Base-by-base conservation (phyloP, 1,140 invertebrate species). In the Saccostrea glomerata region DNA sequence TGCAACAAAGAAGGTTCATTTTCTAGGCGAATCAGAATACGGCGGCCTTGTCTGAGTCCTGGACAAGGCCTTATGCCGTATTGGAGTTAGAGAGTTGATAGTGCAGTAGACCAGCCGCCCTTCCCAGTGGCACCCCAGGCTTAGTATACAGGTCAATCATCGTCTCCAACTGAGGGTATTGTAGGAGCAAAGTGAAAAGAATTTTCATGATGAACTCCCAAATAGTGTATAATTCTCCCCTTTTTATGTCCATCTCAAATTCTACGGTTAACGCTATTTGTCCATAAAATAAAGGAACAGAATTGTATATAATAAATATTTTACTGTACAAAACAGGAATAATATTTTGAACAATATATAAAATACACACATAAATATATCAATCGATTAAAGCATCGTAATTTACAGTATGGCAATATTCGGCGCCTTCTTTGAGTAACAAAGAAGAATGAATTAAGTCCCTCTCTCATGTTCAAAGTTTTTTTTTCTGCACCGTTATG, bases 391-490 rank as follows among this genome's bases (percentile, higher is more conserved):
- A 77, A 77, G 70, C 70, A 77, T 77, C 70, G 11, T 77, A 36
- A 77, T 77, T 77, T 25, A 77, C 70, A 77, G 25, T 77, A 77
- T 77, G 70, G 70, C 70, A 77, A 77, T 77, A 77, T 30, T 77
- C 25, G 70, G 70, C 70, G 70, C 15, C 70, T 77, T 77, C 70
- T 77, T 77, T 77, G 70, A 30, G 30, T 11, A 7, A 77, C 25
- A 77, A 77, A 77, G 25, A 77, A 77, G 70, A 77, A 77, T 25
- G 13, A 13, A 17, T 15, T 13, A 25, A 36, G 25, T 77, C 23
- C 13, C 70, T n/a, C n/a, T 12, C 11, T 77, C 4, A 77, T 36
- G 9, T n/a, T n/a, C n/a, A n/a, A 17, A 30, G 70, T 15, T 36
- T 36, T 36, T 36, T 36, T 36, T 36, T 2, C 30, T 36, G 23